phyloP scores from a whole-genome alignment of 2,113 vertebrate genomes.

The Pavo muticus region DNA sequence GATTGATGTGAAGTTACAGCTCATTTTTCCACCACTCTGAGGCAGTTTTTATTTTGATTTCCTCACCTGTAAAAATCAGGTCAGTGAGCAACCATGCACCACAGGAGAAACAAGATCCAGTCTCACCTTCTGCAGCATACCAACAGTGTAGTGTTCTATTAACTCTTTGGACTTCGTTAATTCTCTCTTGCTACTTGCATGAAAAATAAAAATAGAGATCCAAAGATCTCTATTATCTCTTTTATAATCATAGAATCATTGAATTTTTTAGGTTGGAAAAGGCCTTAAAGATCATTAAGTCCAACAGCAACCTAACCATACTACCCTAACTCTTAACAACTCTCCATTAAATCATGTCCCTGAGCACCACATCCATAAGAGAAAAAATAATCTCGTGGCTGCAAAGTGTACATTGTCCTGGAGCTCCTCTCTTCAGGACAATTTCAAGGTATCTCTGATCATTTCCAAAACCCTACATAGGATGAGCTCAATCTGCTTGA shows the following conservation, averaged over 20 bases:
- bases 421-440: background rate
- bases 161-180: background rate
- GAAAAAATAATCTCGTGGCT: background rate
- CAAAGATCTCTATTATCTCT: background rate
- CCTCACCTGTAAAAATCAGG: background rate
- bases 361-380: background rate
- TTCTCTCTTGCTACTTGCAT: background rate
- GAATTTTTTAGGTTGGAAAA: too few species aligned
- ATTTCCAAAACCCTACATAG: background rate
- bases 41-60: background rate
- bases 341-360: too few species aligned
- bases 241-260: too few species aligned
- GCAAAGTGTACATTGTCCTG: background rate
- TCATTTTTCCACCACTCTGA: background rate
- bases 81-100: fast-evolving
- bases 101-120: background rate
- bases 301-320: too few species aligned
- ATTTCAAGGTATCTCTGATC: conserved; percentile 19
- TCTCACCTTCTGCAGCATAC: background rate
- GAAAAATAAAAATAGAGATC: background rate
- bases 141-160: background rate
- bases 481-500: background rate
- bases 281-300: too few species aligned
- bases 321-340: too few species aligned
- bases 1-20: background rate